Conservation (phyloP, 2,113 vertebrate genomes). For the Climacteris rufus region DNA sequence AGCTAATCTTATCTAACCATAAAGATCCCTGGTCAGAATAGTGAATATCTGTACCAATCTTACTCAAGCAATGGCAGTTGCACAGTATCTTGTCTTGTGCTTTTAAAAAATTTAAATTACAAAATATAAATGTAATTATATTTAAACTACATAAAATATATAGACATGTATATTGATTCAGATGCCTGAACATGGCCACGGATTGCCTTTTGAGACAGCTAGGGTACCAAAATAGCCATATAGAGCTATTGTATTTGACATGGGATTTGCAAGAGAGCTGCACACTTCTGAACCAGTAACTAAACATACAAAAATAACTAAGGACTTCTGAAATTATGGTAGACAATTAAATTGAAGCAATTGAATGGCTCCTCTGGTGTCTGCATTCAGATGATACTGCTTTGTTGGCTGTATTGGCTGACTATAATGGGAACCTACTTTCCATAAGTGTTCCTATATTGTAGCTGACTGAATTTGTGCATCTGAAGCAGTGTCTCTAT, state of each 20-base stretch:
- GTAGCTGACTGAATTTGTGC: not conserved
- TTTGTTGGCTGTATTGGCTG: not conserved
- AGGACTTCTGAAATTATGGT: not conserved
- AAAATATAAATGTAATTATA: not conserved
- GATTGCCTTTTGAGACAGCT: not conserved
- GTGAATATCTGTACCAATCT: not conserved
- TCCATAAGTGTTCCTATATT: accelerated
- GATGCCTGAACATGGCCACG: not conserved
- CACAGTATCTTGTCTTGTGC: too few relatives aligned
- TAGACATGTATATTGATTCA: not conserved
- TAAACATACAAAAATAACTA: not conserved
- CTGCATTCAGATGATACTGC: not conserved
- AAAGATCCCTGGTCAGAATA: not conserved
- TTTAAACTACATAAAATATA: not conserved
- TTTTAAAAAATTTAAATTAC: not conserved
- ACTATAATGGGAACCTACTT: not conserved
- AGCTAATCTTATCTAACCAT: not conserved
- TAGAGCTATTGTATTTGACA: not conserved
- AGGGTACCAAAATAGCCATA: not conserved
- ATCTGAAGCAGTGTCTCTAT: not conserved
- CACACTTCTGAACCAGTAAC: not conserved
- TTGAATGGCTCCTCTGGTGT: not conserved
- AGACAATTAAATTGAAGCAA: not conserved
- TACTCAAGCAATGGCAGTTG: not conserved
- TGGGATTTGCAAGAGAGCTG: accelerated